Percentiles rank a stretch among this genome's conserved stretches.
Evolutionary conservation across 2,113 vertebrate genomes (phyloP).

Genomic region (Neodon shergylaensis): DNA sequence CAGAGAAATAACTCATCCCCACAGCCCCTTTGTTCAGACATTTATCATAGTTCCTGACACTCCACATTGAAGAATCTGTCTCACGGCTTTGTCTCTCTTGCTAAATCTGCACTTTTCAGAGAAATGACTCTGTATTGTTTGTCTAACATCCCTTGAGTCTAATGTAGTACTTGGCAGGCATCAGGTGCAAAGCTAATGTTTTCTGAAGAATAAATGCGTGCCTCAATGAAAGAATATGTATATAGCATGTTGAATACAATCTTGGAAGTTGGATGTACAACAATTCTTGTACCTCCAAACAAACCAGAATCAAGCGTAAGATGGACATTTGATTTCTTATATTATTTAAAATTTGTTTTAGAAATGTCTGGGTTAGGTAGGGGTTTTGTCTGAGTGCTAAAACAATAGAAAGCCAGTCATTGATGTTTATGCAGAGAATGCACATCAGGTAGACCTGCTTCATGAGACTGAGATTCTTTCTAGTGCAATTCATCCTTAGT

Average conservation of each 20-base stretch:
- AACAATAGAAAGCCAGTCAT: neutral
- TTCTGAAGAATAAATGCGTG: conserved; percentile 18
- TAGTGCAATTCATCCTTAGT: neutral
- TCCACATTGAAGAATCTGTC: conserved; percentile 24
- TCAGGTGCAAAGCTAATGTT: conserved; percentile 44
- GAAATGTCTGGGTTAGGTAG: neutral
- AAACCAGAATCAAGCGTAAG: neutral
- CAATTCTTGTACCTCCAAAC: neutral
- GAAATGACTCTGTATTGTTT: conserved; percentile 51
- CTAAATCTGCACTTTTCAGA: conserved; percentile 51
- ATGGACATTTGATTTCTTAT: neutral
- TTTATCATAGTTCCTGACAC: conserved; percentile 54
- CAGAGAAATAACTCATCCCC: conserved; percentile 37
- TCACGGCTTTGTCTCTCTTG: conserved; percentile 38
- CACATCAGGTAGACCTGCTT: neutral
- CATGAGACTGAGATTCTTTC: neutral
- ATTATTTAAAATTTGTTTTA: conserved; percentile 13
- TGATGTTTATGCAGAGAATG: neutral
- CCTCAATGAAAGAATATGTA: conserved; percentile 12
- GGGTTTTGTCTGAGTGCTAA: conserved; percentile 8
- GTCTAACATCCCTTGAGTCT: conserved; percentile 11
- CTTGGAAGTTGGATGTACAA: conserved; percentile 27
- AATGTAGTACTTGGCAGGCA: conserved; percentile 15
- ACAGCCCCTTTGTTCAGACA: conserved; percentile 55
- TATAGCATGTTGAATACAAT: neutral